Conservation (phyloP, 1,140 invertebrate genomes). For the Apolygus lucorum region DNA sequence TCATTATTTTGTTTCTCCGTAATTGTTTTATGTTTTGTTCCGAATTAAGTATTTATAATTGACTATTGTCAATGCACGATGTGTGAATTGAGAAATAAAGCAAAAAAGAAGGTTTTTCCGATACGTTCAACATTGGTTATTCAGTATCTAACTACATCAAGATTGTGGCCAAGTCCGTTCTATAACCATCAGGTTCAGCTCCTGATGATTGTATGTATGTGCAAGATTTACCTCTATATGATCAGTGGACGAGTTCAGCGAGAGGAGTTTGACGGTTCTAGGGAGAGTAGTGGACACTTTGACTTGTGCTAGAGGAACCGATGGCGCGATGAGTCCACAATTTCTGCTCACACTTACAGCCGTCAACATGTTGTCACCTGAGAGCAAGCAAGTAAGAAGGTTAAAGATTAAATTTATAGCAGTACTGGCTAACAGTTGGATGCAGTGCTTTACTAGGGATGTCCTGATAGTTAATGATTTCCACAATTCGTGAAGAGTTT, state of each 20-base stretch:
- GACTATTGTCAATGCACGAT: too few relatives aligned
- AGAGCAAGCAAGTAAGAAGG: too few relatives aligned
- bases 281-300: neutral
- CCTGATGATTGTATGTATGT: too few relatives aligned
- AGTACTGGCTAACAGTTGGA: too few relatives aligned
- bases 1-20: too few relatives aligned
- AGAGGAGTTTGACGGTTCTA: slow-evolving; percentile 14
- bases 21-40: too few relatives aligned
- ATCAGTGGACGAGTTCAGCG: slow-evolving; percentile 17
- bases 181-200: neutral
- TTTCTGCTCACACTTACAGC: slow-evolving; percentile 83
- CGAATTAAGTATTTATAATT: too few relatives aligned
- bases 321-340: slow-evolving; percentile 55
- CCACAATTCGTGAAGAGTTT: too few relatives aligned
- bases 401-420: slow-evolving; percentile 25
- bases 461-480: neutral
- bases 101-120: too few relatives aligned
- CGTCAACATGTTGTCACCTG: slow-evolving; percentile 85
- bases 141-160: neutral
- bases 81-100: too few relatives aligned
- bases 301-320: slow-evolving; percentile 20
- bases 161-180: neutral
- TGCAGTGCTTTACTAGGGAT: too few relatives aligned
- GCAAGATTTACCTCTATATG: slow-evolving; percentile 21
- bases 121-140: too few relatives aligned